Conservation (phyloP, 37 sponge, comb jelly and placozoan genomes). For the Beroe ovata region DNA sequence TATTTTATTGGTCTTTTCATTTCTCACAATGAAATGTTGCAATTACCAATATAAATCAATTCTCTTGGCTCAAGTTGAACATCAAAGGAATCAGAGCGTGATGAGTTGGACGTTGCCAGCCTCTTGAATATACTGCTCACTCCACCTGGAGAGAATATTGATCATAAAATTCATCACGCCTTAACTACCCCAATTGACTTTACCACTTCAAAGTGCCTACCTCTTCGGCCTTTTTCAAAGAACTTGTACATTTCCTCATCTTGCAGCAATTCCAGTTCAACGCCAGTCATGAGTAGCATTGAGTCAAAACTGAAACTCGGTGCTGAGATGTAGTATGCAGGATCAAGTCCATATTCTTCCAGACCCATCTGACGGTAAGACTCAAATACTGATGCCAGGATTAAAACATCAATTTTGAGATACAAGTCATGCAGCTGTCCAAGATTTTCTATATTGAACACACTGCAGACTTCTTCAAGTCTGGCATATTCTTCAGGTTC, state of each 20-base stretch:
- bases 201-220: no score
- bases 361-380: neutral
- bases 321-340: neutral
- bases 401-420: conserved; percentile 1
- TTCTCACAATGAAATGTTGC: neutral
- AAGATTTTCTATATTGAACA: neutral
- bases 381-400: conserved; percentile 19
- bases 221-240: conserved; percentile 14
- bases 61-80: neutral
- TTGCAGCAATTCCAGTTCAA: neutral
- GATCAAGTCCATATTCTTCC: neutral
- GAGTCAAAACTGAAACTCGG: neutral
- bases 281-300: neutral
- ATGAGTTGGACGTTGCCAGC: neutral
- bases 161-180: no score
- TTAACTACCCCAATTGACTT: no score
- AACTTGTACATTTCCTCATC: neutral
- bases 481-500: neutral
- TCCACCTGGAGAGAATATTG: no score
- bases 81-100: neutral
- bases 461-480: neutral
- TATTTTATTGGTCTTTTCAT: no score
- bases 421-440: neutral
- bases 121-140: neutral
- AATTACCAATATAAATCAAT: neutral